A percentile compares a stretch with the other conserved stretches of the same genome.
These are phyloP conservation scores for Caloenas nicobarica DNA, from an alignment of 2,113 vertebrate species.

Conservation along the genomic window DNA sequence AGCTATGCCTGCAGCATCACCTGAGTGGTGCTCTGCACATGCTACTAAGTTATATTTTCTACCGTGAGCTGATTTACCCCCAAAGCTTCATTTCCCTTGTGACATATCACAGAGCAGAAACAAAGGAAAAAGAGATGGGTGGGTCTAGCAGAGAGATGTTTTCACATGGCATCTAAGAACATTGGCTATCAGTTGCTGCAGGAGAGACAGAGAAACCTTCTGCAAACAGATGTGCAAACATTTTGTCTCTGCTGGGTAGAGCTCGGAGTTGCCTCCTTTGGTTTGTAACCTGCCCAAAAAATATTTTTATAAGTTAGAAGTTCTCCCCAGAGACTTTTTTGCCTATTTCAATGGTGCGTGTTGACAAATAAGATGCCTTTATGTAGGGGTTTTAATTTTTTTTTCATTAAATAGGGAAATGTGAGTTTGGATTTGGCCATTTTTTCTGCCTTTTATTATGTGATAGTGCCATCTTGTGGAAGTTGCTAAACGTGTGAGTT, in stretches of 20 bases:
- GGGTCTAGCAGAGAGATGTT: not conserved
- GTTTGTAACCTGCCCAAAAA: not conserved
- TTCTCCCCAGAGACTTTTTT: not conserved
- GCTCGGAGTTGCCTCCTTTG: not conserved
- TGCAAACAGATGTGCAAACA: not conserved
- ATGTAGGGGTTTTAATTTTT: not conserved
- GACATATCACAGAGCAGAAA: not conserved
- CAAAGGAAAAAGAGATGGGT: not conserved
- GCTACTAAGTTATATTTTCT: not conserved
- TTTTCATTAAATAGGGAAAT: not conserved
- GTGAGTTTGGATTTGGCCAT: fast-evolving
- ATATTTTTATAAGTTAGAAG: not conserved
- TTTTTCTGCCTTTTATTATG: not conserved
- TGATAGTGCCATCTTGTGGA: not conserved
- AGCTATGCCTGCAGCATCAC: not conserved
- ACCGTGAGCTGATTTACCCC: not conserved
- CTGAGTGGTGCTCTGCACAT: not conserved
- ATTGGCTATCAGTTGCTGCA: not conserved
- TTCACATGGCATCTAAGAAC: not conserved
- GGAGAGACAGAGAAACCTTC: not conserved
- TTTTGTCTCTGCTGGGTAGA: not conserved
- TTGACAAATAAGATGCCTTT: not conserved
- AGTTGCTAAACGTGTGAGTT: not conserved
- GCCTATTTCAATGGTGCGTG: not conserved
- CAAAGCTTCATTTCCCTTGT: not conserved